phyloP scores from a whole-genome alignment of 2,113 vertebrate genomes.

The Motacilla tschutschensis region DNA sequence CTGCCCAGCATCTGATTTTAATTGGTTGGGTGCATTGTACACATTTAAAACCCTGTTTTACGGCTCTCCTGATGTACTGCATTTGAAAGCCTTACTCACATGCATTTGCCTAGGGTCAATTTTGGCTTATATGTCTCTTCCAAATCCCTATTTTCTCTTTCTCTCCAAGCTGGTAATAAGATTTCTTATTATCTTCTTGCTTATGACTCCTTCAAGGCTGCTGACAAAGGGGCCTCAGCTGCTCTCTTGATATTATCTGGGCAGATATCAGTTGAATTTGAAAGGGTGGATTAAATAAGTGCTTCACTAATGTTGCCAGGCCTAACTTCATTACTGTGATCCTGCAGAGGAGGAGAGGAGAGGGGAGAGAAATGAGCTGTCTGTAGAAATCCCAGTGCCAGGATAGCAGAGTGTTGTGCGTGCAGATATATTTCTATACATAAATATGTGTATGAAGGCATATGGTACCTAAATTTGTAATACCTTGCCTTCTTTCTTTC shows the following conservation, averaged over 20 bases:
- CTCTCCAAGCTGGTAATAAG: conserved; percentile 18
- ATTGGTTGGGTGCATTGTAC: conserved; percentile 3
- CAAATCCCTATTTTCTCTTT: conserved; percentile 9
- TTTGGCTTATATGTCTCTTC: conserved; percentile 11
- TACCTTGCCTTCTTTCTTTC: conserved; percentile 10
- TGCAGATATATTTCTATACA: background rate
- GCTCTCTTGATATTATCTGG: conserved; percentile 6
- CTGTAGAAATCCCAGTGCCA: background rate
- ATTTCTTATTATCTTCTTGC: conserved; percentile 40
- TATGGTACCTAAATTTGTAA: conserved; percentile 12
- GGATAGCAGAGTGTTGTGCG: background rate
- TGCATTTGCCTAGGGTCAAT: background rate
- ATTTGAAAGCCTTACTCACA: background rate
- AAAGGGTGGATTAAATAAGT: conserved; percentile 51
- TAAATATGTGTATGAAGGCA: conserved; percentile 8
- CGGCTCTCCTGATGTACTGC: background rate
- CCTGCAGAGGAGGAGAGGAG: background rate
- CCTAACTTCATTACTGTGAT: conserved; percentile 19
- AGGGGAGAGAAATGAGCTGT: background rate
- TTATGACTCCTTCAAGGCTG: conserved; percentile 15
- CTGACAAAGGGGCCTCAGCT: conserved; percentile 17
- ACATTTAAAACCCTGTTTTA: background rate
- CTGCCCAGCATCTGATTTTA: background rate
- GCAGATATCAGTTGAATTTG: conserved; percentile 31
- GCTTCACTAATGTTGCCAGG: conserved; percentile 18